Conservation (phyloP, 2,888 invertebrate genomes). For the Melanostoma scalare region DNA sequence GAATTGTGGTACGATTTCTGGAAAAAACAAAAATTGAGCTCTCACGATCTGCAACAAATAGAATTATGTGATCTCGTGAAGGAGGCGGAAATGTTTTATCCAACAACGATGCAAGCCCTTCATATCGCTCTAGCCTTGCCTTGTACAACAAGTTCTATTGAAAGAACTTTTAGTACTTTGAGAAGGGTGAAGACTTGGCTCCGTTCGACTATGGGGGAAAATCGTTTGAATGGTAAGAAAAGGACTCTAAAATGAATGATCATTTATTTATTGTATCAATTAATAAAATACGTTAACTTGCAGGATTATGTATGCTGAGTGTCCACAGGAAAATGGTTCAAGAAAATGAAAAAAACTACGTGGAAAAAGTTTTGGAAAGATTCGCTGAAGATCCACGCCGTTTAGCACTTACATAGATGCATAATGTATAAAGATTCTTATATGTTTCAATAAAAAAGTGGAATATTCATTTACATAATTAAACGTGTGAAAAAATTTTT, state of each 20-base stretch:
- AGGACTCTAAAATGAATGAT: too few relatives aligned
- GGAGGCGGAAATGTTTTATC: neutral
- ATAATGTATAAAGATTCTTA: too few relatives aligned
- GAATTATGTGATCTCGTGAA: neutral
- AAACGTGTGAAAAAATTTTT: too few relatives aligned
- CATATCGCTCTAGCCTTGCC: slow-evolving; percentile 1
- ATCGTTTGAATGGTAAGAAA: too few relatives aligned
- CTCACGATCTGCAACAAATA: neutral
- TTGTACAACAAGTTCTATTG: slow-evolving; percentile 11
- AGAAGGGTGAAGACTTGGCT: too few relatives aligned
- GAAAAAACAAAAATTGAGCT: neutral
- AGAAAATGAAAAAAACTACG: neutral
- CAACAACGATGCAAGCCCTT: neutral
- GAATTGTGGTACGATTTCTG: neutral
- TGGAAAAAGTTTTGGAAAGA: neutral
- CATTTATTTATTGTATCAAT: too few relatives aligned
- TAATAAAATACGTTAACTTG: too few relatives aligned
- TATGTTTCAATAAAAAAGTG: too few relatives aligned
- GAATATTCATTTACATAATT: too few relatives aligned
- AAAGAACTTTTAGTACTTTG: too few relatives aligned
- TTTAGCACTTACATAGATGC: neutral
- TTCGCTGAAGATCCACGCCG: neutral
- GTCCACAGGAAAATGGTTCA: neutral
- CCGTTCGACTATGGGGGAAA: too few relatives aligned
- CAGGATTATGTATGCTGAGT: neutral